phyloP scores from a whole-genome alignment of 2,113 vertebrate species.

The Oncorhynchus clarkii region DNA sequence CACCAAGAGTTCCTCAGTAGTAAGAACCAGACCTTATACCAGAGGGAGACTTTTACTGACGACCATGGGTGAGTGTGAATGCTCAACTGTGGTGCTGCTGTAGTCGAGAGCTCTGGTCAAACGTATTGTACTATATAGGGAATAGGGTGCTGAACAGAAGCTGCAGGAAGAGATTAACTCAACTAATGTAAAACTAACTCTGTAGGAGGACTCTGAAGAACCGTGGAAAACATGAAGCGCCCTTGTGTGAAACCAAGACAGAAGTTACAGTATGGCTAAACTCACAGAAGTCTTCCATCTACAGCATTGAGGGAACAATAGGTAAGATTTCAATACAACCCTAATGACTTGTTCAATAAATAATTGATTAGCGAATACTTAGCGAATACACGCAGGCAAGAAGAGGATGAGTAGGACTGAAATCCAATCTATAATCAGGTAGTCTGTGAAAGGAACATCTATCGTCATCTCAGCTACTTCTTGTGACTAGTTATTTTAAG shows the following conservation, averaged over 20 bases:
- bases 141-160: neutral
- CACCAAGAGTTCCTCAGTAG: conserved; percentile 67
- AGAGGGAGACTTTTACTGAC: conserved; percentile 66
- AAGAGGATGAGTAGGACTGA: too few relatives aligned
- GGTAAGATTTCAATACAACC: conserved; percentile 51
- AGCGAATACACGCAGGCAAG: too few relatives aligned
- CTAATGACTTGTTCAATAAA: too few relatives aligned
- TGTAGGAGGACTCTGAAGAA: conserved; percentile 49
- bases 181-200: neutral
- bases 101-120: neutral
- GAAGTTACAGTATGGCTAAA: conserved; percentile 69
- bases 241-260: conserved; percentile 15
- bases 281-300: conserved; percentile 72
- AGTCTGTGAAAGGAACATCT: too few relatives aligned
- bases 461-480: too few relatives aligned
- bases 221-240: conserved; percentile 11
- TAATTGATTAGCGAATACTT: too few relatives aligned
- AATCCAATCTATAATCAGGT: neutral
- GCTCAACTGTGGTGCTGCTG: neutral
- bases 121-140: too few relatives aligned
- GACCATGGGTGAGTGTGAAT: conserved; percentile 53
- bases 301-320: conserved; percentile 76
- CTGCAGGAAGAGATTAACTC: too few relatives aligned
- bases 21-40: conserved; percentile 72
- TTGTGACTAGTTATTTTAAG: too few relatives aligned